These are phyloP conservation scores for Leucoraja ocellata DNA, from an alignment of 2,797 vertebrate species.

Conservation along the genomic window DNA sequence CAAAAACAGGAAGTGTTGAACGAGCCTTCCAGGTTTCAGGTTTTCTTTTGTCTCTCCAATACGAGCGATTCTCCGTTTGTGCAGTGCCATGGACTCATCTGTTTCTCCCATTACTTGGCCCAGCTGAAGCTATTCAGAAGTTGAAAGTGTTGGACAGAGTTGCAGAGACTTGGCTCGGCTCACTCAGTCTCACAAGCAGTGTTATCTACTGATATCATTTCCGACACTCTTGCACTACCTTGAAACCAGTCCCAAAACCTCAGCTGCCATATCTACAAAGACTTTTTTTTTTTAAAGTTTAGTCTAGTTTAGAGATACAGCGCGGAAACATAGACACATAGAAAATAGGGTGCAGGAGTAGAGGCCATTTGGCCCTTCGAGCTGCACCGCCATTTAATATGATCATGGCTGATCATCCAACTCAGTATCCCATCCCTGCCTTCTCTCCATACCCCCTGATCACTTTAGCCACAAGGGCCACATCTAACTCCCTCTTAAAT, in stretches of 20 bases:
- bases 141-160: background rate
- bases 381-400: no score
- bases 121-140: constrained; percentile 8
- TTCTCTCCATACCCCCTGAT: no score
- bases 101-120: constrained; percentile 16
- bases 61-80: background rate
- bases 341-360: no score
- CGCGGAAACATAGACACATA: no score
- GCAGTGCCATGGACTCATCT: background rate
- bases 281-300: no score
- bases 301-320: no score
- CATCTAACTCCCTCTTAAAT: no score
- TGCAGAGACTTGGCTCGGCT: background rate
- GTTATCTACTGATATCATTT: constrained; percentile 33
- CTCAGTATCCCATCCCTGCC: no score
- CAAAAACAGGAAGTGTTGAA: background rate
- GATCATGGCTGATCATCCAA: no score
- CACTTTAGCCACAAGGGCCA: no score
- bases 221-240: background rate
- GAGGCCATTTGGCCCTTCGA: no score
- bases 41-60: constrained; percentile 2
- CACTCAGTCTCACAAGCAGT: background rate
- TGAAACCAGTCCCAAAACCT: background rate
- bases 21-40: background rate
- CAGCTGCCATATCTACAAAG: background rate